Conservation (phyloP, 2,797 vertebrate species). For the Thamnophis elegans region DNA sequence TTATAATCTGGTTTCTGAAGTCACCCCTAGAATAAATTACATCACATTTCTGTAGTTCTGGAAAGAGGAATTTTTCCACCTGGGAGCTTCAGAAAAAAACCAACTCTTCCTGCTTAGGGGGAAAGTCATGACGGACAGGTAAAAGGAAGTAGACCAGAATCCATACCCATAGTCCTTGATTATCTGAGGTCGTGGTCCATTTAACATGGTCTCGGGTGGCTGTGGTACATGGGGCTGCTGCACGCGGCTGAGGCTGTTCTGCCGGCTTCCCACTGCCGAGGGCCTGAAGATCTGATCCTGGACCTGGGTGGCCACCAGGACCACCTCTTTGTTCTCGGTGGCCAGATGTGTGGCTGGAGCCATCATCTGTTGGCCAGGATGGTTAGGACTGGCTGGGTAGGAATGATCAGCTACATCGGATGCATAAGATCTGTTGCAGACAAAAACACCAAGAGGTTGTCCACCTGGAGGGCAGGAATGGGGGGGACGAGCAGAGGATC, state of each 20-base stretch:
- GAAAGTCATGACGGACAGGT: fast-evolving
- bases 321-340: constrained; percentile 78
- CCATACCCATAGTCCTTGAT: constrained; percentile 85
- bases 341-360: constrained; percentile 68
- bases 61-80: neutral
- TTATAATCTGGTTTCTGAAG: neutral
- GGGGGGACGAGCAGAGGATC: fast-evolving
- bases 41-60: neutral
- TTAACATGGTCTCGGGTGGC: constrained; percentile 78
- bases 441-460: constrained; percentile 13
- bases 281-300: constrained; percentile 82
- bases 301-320: constrained; percentile 72
- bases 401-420: constrained; percentile 81
- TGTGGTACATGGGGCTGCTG: constrained; percentile 76
- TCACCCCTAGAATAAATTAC: neutral
- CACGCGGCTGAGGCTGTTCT: constrained; percentile 83
- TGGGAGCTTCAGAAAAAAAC: neutral
- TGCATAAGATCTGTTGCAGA: constrained; percentile 76
- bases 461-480: neutral
- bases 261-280: constrained; percentile 61
- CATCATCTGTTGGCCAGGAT: constrained; percentile 78
- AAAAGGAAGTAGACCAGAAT: neutral
- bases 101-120: neutral
- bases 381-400: constrained; percentile 86
- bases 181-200: constrained; percentile 83